Evolutionary conservation across 2,888 invertebrate species (phyloP).

Genomic region (Cerastis rubricosa): DNA sequence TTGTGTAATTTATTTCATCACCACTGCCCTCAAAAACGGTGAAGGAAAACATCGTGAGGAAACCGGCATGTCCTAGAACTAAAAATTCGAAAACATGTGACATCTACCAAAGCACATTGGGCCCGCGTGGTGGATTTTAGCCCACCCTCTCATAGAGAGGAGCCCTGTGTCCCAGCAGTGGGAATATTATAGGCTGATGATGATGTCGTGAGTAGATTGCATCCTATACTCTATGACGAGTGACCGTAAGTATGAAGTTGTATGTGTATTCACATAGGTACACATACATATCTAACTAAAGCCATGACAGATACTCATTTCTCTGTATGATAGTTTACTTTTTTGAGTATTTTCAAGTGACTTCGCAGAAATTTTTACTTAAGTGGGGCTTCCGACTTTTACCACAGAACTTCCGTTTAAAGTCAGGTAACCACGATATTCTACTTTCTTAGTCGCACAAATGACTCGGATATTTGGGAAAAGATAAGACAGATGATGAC

Average conservation of each 20-base stretch:
- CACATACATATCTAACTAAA: not conserved
- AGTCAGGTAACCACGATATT: not conserved
- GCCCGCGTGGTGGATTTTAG: no score
- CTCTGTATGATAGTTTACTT: not conserved
- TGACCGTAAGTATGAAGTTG: not conserved
- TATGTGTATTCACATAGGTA: no score
- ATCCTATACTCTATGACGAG: not conserved
- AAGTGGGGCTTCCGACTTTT: slow-evolving; percentile 9
- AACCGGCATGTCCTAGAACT: no score
- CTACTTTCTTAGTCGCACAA: not conserved
- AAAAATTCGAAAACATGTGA: no score
- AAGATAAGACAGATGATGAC: not conserved
- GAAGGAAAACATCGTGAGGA: no score
- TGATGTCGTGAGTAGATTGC: not conserved
- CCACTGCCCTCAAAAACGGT: no score
- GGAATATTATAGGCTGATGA: no score
- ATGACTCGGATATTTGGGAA: not conserved
- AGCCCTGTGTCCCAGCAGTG: no score
- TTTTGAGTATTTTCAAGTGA: not conserved
- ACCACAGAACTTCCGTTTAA: not conserved
- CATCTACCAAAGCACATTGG: no score
- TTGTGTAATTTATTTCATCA: no score
- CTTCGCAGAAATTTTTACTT: not conserved
- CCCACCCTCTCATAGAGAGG: no score
- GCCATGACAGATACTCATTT: not conserved